Evolutionary conservation across 2,113 vertebrate species (phyloP), one percentile per base, ranked within the genome.

Genomic region (Agapornis roseicollis): DNA sequence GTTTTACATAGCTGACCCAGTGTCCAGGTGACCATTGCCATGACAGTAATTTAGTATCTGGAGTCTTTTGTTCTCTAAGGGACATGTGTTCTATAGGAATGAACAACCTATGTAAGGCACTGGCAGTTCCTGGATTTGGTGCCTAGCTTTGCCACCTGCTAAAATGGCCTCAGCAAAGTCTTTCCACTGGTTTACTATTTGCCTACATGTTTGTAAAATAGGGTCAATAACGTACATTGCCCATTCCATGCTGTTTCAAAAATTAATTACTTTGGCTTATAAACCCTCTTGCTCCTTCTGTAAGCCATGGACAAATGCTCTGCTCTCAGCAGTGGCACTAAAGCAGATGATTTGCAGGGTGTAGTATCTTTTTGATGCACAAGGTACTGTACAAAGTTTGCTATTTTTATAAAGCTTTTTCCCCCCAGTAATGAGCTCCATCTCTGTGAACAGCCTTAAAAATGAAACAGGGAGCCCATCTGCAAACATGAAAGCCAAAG

Each of bases 391-490:
- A 44, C 35, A 3, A 73, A 35, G 76, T 14, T 28, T 44, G 44
- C 41, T 33, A 22, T 82, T 65, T 66, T 72, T 65, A 41, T 83
- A n/a, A 74, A 77, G 77, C 63, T 91, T 78, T 58, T 46, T 2
- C 31, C 22, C 42, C 76, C 58, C 69, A 39, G 33, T 56, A 83
- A 71, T 35, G 28, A 93, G 31, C 77, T 83, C 56, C 37, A 33
- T 80, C 72, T 63, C 72, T 86, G 66, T 29, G 80, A 91, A 85
- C 39, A 24, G 61, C 88, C 88, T 94, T 89, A 88, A 93, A 90
- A 94, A 70, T 89, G 88, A 91, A 86, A 95, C 49, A 71, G 58
- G 55, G 52, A 86, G 16, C 77, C 66, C 56, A 56, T 86, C 64
- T 91, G 66, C 91, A 91, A 83, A 58, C 56, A 64, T 35, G 80